phyloP scores from a whole-genome alignment of 2,797 vertebrate genomes.

The Phrynocephalus guinanensis region DNA sequence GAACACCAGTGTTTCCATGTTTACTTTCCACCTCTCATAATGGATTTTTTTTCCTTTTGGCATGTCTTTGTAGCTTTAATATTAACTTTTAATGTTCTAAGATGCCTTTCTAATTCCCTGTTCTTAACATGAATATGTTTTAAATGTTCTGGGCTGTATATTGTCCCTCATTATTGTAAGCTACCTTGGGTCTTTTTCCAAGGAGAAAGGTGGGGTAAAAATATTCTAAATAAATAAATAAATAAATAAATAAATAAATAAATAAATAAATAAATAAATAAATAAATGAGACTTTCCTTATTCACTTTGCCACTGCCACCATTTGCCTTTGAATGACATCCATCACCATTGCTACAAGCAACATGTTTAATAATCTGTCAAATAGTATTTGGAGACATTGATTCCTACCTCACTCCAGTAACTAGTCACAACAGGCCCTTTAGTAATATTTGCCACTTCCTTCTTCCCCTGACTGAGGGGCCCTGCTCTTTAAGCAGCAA shows the following conservation, averaged over 20 bases:
- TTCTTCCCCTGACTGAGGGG: not conserved
- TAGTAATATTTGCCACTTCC: not conserved
- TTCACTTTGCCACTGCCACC: slow-evolving; percentile 24
- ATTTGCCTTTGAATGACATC: slow-evolving; percentile 39
- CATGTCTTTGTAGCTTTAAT: no score
- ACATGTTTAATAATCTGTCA: slow-evolving; percentile 7
- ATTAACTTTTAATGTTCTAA: no score
- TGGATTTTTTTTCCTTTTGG: no score
- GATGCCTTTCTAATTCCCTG: no score
- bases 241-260: not conserved
- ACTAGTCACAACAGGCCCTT: not conserved
- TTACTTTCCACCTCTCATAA: no score
- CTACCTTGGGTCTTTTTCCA: no score
- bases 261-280: not conserved
- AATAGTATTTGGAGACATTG: not conserved
- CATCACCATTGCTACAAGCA: not conserved
- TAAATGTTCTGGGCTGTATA: no score
- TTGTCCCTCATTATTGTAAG: no score
- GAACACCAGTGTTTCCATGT: no score
- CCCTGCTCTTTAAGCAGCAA: not conserved
- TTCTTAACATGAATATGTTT: no score
- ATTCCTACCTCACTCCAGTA: not conserved
- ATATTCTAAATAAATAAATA: no score
- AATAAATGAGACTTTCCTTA: slow-evolving; percentile 18
- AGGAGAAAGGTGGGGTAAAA: no score